phyloP scores from a whole-genome alignment of 2,113 vertebrate species.

The Tauraco erythrolophus region DNA sequence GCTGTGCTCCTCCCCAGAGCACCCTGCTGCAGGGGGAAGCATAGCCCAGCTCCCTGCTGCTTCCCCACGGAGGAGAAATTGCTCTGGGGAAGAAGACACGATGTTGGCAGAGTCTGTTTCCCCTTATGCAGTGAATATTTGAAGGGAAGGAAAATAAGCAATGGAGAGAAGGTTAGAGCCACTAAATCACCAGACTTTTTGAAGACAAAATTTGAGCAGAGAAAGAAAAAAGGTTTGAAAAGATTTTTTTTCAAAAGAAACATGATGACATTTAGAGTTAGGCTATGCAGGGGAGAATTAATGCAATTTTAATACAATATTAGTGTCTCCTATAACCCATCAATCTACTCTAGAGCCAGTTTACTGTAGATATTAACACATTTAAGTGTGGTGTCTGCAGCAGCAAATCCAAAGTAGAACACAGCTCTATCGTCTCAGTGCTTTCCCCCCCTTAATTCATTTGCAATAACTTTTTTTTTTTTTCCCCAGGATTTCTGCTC shows the following conservation, averaged over 20 bases:
- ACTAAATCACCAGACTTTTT: not conserved
- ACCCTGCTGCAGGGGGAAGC: not conserved
- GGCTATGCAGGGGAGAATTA: not conserved
- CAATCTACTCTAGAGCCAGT: not conserved
- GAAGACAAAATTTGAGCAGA: not conserved
- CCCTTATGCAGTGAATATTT: not conserved
- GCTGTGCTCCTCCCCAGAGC: not conserved
- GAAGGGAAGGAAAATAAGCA: not conserved
- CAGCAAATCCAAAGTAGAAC: not conserved
- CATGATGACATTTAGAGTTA: not conserved
- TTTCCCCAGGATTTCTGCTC: slow-evolving; percentile 82
- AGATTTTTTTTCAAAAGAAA: not conserved
- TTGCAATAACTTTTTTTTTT: not conserved
- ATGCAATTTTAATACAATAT: not conserved
- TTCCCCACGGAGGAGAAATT: not conserved
- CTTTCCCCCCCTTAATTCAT: not conserved
- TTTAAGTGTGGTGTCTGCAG: not conserved
- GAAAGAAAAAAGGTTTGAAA: not conserved
- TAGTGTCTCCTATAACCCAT: not conserved
- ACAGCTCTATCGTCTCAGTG: not conserved
- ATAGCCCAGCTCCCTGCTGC: not conserved
- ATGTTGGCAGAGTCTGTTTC: not conserved
- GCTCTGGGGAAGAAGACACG: accelerated
- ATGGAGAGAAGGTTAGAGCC: not conserved
- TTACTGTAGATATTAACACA: not conserved